Evolutionary conservation across 30 jellyfish, hydroid and myxozoan genomes (phyloP), one percentile per base, ranked within the genome.

Genomic region (Morbakka virulenta): DNA sequence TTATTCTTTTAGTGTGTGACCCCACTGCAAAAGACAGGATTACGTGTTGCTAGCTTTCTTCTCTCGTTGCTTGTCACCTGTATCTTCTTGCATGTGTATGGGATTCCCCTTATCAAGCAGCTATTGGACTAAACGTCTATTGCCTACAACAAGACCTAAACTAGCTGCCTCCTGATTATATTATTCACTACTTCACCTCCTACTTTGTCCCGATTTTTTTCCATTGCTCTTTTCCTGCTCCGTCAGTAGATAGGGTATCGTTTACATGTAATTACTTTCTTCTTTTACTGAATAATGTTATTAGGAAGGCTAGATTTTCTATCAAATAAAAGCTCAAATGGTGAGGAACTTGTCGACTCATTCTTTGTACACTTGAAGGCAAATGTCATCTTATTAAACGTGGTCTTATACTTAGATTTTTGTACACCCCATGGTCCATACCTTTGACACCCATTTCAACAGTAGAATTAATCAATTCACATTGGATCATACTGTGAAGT

Each of bases 221-320:
- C 82, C 82, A 35, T 36, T 0, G 82, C 82, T 2, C 51, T 69
- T 28, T 71, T 35, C 82, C 72, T 47, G 28, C 51, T 71, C 51
- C 51, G 49, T 21, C 49, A 26, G 51, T 71, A 71, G 13, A 22
- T 20, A 22, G 82, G 82, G 30, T 71, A 71, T 71, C 82, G 49
- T 32, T 71, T 69, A 29, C 72, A 69, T n/a, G n/a, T 36, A 67
- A 3, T 67, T 26, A 36, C 81, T 69, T 50, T 69, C 48, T 36
- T 47, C 49, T 69, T 30, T 69, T 36, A 67, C 81, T 22, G 31
- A 3, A 64, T 64, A 12, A 64, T 64, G 61, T 23, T 51, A n/a
- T 64, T 9, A 34, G 82, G 82, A 29, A 71, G 51, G 71, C 82
- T 71, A 22, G 82, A 71, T 29, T 71, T 71, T 71, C 82, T 71